Percentiles rank a stretch among this genome's conserved stretches.
These are phyloP conservation scores for Propithecus deckenii DNA, from an alignment of 2,797 vertebrate genomes.

Conservation along the genomic window DNA sequence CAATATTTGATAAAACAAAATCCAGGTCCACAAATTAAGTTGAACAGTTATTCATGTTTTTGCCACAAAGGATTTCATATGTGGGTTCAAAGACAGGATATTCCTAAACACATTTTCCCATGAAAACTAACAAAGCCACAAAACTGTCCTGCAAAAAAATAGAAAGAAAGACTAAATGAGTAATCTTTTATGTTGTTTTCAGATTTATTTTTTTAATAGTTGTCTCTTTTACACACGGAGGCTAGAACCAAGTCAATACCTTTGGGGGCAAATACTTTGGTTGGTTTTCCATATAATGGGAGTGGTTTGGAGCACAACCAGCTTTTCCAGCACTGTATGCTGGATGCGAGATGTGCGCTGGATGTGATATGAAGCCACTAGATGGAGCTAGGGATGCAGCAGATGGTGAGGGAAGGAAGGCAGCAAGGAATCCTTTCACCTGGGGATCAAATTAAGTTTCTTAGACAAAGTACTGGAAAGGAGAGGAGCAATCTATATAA, in stretches of 20 bases:
- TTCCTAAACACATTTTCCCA: not conserved
- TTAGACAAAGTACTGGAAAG: not conserved
- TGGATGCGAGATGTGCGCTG: not conserved
- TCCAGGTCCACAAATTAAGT: conserved; percentile 10
- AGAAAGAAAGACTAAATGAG: not conserved
- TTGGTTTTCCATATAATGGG: not conserved
- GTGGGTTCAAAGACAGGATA: conserved; percentile 18
- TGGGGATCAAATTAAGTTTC: not conserved
- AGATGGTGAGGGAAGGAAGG: not conserved
- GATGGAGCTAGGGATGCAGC: not conserved
- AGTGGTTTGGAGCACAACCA: not conserved
- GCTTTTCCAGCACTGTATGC: not conserved
- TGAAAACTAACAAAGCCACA: conserved; percentile 2
- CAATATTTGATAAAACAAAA: not conserved
- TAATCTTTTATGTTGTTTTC: not conserved
- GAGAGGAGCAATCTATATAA: not conserved
- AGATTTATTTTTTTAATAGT: conserved; percentile 32
- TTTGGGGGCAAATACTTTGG: not conserved
- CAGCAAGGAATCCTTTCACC: not conserved
- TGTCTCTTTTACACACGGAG: conserved; percentile 3
- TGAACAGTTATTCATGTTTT: conserved; percentile 28
- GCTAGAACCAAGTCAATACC: not conserved
- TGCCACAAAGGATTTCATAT: conserved; percentile 34
- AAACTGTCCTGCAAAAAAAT: not conserved
- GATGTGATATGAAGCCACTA: not conserved